Evolutionary conservation across 64 coral and sea anemone genomes (phyloP).

Genomic region (Platygyra sinensis): DNA sequence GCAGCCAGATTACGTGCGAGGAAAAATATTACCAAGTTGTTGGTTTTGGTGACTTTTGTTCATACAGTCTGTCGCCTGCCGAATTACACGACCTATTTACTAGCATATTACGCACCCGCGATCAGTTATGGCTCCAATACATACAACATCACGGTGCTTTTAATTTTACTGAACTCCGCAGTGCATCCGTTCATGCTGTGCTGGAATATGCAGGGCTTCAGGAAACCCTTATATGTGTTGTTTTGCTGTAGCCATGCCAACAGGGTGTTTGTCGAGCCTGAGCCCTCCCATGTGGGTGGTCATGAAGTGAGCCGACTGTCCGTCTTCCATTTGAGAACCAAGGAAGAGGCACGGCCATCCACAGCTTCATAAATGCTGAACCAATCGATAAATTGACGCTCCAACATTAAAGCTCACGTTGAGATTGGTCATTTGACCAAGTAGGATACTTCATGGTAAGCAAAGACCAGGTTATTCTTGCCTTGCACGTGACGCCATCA

Average conservation of each 20-base stretch:
- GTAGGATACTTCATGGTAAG: too few species aligned
- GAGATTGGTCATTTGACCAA: too few species aligned
- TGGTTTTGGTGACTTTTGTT: constrained; percentile 40
- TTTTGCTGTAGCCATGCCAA: constrained; percentile 7
- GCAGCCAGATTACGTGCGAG: constrained; percentile 37
- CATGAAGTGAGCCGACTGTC: background rate
- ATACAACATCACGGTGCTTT: constrained; percentile 58
- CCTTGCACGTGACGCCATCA: too few species aligned
- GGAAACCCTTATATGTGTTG: background rate
- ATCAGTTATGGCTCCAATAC: constrained; percentile 44
- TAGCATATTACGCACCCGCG: constrained; percentile 26
- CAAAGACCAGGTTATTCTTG: too few species aligned
- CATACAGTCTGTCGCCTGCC: constrained; percentile 57
- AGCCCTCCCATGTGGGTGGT: background rate
- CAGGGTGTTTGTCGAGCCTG: background rate
- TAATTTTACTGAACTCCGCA: constrained; percentile 44
- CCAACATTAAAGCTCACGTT: too few species aligned
- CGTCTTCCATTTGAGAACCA: background rate
- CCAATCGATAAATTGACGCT: too few species aligned
- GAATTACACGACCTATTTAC: constrained; percentile 59
- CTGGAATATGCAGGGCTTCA: constrained; percentile 45
- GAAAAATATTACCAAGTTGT: constrained; percentile 46
- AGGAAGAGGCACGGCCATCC: background rate
- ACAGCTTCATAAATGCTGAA: background rate
- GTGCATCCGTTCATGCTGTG: constrained; percentile 56